Evolutionary conservation across 2,888 invertebrate genomes (phyloP).

Genomic region (Rotaria macrura): DNA sequence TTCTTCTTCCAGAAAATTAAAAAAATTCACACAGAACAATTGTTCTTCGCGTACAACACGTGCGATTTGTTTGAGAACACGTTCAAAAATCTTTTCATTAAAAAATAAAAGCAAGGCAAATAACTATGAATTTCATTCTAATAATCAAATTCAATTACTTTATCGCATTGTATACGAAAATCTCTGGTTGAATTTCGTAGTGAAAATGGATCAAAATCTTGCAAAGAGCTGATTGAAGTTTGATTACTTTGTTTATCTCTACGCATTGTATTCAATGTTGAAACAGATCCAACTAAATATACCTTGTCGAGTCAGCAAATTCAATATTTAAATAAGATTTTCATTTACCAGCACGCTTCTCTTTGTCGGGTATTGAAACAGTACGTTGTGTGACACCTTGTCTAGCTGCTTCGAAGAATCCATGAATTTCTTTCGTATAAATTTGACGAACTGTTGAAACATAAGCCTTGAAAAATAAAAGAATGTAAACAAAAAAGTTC

Average conservation of each 20-base stretch:
- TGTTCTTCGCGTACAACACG: constrained; percentile 84
- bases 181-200: not conserved
- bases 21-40: constrained; percentile 81
- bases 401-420: not conserved
- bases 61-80: constrained; percentile 75
- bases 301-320: not conserved
- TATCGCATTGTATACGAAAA: not conserved
- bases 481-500: not conserved
- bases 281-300: constrained; percentile 4
- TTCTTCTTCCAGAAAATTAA: constrained; percentile 60
- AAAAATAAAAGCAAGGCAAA: not conserved
- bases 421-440: not conserved
- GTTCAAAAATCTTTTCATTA: constrained; percentile 59
- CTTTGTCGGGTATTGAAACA: not conserved
- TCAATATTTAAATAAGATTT: not conserved
- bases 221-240: not conserved
- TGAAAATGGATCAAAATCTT: not conserved
- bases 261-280: constrained; percentile 16
- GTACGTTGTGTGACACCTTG: not conserved
- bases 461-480: not conserved
- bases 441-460: not conserved
- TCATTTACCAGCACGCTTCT: not conserved
- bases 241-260: not conserved
- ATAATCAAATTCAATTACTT: not conserved
- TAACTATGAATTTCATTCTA: no score